A percentile compares a stretch with the other conserved stretches of the same genome.
Evolutionary conservation across 2,113 vertebrate species (phyloP).

Genomic region (Ranitomeya imitator): DNA sequence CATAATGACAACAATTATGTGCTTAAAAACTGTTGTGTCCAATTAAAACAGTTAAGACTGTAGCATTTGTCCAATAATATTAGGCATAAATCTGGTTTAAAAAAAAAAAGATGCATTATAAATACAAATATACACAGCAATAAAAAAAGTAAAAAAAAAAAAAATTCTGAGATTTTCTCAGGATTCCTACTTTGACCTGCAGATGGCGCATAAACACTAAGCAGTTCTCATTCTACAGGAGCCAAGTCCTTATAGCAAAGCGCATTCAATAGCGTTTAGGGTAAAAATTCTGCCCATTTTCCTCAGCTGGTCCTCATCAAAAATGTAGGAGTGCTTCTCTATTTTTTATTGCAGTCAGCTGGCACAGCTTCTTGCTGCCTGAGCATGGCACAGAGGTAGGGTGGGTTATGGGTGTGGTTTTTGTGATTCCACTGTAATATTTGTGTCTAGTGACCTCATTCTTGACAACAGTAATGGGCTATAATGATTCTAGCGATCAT

Average conservation of each 20-base stretch:
- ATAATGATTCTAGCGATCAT: slow-evolving; percentile 21
- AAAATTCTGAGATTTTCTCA: not conserved
- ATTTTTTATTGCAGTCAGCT: slow-evolving; percentile 28
- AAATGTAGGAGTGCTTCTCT: slow-evolving; percentile 2
- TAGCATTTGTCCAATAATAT: too few species aligned
- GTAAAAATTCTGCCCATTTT: slow-evolving; percentile 55
- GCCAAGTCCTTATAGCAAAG: slow-evolving; percentile 60
- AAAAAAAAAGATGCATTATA: too few species aligned
- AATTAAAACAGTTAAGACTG: too few species aligned
- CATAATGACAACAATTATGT: too few species aligned
- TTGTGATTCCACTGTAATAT: slow-evolving; percentile 5
- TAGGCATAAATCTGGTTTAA: too few species aligned
- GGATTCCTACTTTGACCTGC: slow-evolving; percentile 34
- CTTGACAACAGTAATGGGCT: slow-evolving; percentile 7
- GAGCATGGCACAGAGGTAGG: not conserved
- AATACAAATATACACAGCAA: not conserved
- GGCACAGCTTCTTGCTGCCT: slow-evolving; percentile 49
- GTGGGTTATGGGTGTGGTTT: not conserved
- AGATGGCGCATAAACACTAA: slow-evolving; percentile 62
- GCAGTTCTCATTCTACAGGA: slow-evolving; percentile 52
- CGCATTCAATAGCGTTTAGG: slow-evolving; percentile 51
- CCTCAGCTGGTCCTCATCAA: slow-evolving; percentile 50
- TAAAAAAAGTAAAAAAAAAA: not conserved
- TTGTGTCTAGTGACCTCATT: slow-evolving; percentile 14
- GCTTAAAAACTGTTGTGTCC: too few species aligned